A percentile compares a stretch with the other conserved stretches of the same genome.
Conservation (phyloP, 2,888 invertebrate species). For the Steromphala cineraria region DNA sequence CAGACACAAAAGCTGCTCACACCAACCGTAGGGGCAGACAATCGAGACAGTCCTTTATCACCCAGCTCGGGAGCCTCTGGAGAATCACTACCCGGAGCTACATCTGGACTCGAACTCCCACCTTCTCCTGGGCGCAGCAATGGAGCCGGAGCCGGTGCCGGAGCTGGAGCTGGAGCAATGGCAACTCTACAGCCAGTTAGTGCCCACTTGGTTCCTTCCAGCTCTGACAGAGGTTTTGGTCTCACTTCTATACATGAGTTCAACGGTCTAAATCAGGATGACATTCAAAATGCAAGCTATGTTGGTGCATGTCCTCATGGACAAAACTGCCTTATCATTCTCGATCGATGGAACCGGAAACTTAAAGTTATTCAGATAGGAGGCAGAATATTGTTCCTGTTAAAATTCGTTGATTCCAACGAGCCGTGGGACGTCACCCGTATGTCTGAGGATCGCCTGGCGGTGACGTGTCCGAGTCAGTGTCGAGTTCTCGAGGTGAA, state of each 20-base stretch:
- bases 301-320: background rate
- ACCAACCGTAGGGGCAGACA: too few relatives aligned
- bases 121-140: too few relatives aligned
- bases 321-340: background rate
- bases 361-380: background rate
- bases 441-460: background rate
- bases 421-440: conserved; percentile 6
- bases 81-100: too few relatives aligned
- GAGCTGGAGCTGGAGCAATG: too few relatives aligned
- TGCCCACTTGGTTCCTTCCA: too few relatives aligned
- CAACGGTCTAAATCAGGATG: background rate
- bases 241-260: background rate
- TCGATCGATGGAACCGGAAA: conserved; percentile 12
- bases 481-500: background rate
- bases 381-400: background rate
- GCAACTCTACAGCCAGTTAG: too few relatives aligned
- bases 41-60: too few relatives aligned
- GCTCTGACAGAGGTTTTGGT: background rate
- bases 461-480: background rate
- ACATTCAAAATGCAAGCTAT: background rate
- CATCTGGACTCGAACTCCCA: too few relatives aligned
- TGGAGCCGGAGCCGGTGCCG: too few relatives aligned
- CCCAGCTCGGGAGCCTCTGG: too few relatives aligned
- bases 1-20: too few relatives aligned
- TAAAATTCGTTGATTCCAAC: background rate